These are phyloP conservation scores for chimpanzee (Pan troglodytes) DNA, from an alignment of 2,113 vertebrate species.

Conservation along the genomic window NHGRI_mPanTro3-v2.1_pri NC_072415.2:81375001-81375500, in stretches of 20 bases:
- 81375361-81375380: too few relatives aligned
- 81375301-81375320: neutral
- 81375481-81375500: neutral
- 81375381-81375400: neutral
- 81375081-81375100: neutral
- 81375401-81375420: neutral
- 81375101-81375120: neutral
- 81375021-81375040: neutral
- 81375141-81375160: neutral
- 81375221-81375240: neutral
- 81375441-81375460: neutral
- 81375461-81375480: neutral
- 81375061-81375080: neutral
- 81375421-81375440: neutral
- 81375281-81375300: neutral
- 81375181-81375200: neutral
- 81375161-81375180: neutral
- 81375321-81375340: neutral
- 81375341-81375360: neutral
- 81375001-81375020: constrained; percentile 3
- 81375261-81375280: neutral
- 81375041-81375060: neutral
- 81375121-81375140: neutral
- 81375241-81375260: neutral
- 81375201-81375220: neutral